Conservation (phyloP, 2,113 vertebrate species). For the Verasper variegatus region DNA sequence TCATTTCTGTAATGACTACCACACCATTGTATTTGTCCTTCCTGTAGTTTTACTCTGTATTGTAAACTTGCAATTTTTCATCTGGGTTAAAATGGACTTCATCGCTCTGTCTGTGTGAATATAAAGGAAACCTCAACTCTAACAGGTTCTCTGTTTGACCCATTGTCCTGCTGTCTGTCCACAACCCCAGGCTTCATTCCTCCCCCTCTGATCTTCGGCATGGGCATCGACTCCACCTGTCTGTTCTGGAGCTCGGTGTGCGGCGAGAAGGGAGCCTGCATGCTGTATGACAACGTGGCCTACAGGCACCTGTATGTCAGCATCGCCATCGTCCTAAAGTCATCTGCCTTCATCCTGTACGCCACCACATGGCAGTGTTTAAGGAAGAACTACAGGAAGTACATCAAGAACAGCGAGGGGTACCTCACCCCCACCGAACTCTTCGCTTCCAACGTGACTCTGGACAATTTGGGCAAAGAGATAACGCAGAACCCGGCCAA, state of each 20-base stretch:
- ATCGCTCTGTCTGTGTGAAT: constrained; percentile 25
- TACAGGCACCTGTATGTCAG: constrained; percentile 84
- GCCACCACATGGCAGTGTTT: constrained; percentile 82
- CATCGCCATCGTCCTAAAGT: constrained; percentile 82
- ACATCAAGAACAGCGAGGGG: constrained; percentile 82
- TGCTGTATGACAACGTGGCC: constrained; percentile 83
- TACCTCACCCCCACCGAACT: constrained; percentile 81
- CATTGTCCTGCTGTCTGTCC: constrained; percentile 44
- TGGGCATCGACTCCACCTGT: constrained; percentile 85
- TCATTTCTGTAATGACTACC: background rate
- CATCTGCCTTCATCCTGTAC: constrained; percentile 79
- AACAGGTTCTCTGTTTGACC: constrained; percentile 37
- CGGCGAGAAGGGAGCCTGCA: constrained; percentile 80
- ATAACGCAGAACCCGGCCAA: constrained; percentile 74
- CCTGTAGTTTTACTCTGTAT: constrained; percentile 19
- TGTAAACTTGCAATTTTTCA: constrained; percentile 37
- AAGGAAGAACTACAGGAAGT: constrained; percentile 81
- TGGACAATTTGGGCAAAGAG: constrained; percentile 81
- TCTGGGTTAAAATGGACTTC: constrained; percentile 36
- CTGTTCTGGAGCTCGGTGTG: constrained; percentile 83
- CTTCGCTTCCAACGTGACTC: constrained; percentile 80
- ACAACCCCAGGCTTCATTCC: constrained; percentile 80
- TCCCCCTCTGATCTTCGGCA: constrained; percentile 84
- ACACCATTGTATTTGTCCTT: background rate
- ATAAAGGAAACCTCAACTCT: constrained; percentile 28